Base-by-base conservation (phyloP, 2,113 vertebrate species). In the Ascaphus truei region DNA sequence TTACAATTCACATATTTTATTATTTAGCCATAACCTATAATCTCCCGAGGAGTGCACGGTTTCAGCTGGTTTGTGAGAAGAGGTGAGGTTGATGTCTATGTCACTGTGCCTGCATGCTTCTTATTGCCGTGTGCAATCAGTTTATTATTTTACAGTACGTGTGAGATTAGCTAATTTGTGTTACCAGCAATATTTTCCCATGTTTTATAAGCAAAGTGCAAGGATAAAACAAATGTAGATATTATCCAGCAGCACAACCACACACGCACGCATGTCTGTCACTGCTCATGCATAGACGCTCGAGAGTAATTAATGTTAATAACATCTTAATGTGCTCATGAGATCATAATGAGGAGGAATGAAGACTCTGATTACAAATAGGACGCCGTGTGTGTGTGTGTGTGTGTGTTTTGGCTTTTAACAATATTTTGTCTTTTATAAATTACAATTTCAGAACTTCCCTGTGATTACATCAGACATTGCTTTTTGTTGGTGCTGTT, bases 281-380 rank as follows among this genome's bases (percentile, higher is more conserved):
- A 75, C 83, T 86, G 88, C 86, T 91, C 87, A 89, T 89, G 89
- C 90, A 88, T 90, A 90, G 87, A 88, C 73, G 85, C 90, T 89
- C 83, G 87, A 85, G 88, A 90, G 89, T 92, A 92, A 92, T 92
- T 92, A 92, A 92, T 92, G 90, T 89, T 92, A 92, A 92, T 92
- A 92, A 91, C 88, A 88, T 91, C 91, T 92, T 92, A 91, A 92
- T 92, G 90, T 89, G 90, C 90, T 90, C 89, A 89, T 92, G 89
- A 90, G 90, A 91, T 92, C 89, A 89, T 92, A 92, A 92, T 92
- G 89, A 92, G 86, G 84, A 90, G 90, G 90, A 91, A 92, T 91
- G 89, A 92, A 91, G 89, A 86, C 89, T 91, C 86, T 92, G 90
- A 92, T 92, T 92, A 92, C 88, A 88, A 88, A 91, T 89, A 92